Evolutionary conservation across 2,797 vertebrate species (phyloP), one percentile per base, ranked within the genome.

Genomic region (Delichon dasypus): DNA sequence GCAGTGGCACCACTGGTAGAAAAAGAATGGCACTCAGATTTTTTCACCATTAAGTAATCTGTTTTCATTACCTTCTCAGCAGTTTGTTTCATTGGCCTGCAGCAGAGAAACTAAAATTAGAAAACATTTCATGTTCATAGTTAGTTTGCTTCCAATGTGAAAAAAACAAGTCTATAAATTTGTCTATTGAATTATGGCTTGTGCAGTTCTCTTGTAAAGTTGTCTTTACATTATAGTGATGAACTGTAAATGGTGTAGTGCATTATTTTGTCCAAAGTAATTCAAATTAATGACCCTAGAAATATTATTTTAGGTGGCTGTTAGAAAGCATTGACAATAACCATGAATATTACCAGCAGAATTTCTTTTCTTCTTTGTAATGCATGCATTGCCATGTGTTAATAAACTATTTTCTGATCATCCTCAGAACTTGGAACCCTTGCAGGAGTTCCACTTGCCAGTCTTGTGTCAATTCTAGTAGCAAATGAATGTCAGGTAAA

Each of bases 251-350:
- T 96, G 85, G 68, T 9, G 4, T 50, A 77, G 82, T 95, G 88
- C 53, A 85, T 97, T 94, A 95, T 93, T 94, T 96, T 96, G 93
- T 94, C 66, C 85, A 91, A 90, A 95, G 58, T 96, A 96, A 97
- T 96, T 98, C 94, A 96, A 93, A 95, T 91, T 96, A 97, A 97
- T 97, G 90, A 91, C 70, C 95, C 85, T 95, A 96, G 88, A 96
- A 97, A 96, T 70, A 94, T 89, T 94, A 91, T 83, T 90, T 88
- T 90, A 95, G 79, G 90, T 92, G 42, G 82, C 86, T 88, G 53
- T 71, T 85, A 89, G 84, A 97, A 97, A 92, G 64, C 92, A 89
- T 62, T 94, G 58, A 57, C 80, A 93, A 90, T 79, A 96, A 65
- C 82, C 94, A 94, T 40, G 48, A 72, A 90, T 97, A 97, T 93